Evolutionary conservation across 2,888 invertebrate genomes (phyloP).

Genomic region (Drosophila bunnanda): DNA sequence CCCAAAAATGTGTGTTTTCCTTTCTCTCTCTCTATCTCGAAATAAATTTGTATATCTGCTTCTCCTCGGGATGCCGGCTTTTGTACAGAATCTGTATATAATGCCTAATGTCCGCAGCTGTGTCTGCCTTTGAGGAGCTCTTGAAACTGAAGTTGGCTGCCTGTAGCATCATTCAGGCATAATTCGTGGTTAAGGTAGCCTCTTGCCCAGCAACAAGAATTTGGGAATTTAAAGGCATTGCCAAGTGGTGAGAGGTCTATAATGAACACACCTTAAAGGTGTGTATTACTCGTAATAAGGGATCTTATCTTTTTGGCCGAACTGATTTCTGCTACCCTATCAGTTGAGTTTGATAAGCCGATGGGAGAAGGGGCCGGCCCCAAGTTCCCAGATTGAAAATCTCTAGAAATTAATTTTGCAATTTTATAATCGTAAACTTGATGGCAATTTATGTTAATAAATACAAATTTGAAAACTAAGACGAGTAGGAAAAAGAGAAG

Average conservation of each 20-base stretch:
- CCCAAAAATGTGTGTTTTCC: slow-evolving; percentile 51
- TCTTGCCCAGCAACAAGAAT: slow-evolving; percentile 6
- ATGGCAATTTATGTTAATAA: too few species aligned
- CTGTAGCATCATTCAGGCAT: slow-evolving; percentile 68
- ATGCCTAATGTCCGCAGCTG: slow-evolving; percentile 35
- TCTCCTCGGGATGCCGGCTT: slow-evolving; percentile 50
- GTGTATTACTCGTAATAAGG: slow-evolving; percentile 3
- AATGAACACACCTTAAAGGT: slow-evolving; percentile 26
- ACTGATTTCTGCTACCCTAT: not conserved
- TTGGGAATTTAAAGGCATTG: slow-evolving; percentile 2
- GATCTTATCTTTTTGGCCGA: slow-evolving; percentile 2
- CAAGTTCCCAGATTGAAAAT: not conserved
- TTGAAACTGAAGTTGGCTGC: slow-evolving; percentile 61
- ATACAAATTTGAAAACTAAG: too few species aligned
- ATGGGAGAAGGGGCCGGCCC: not conserved
- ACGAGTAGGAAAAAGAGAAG: too few species aligned
- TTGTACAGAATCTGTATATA: slow-evolving; percentile 35
- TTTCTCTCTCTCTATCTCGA: slow-evolving; percentile 11
- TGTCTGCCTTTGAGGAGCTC: slow-evolving; percentile 65
- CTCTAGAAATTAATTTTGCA: not conserved
- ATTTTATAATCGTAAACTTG: not conserved
- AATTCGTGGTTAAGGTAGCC: slow-evolving; percentile 59
- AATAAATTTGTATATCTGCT: slow-evolving; percentile 2
- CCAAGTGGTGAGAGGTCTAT: slow-evolving; percentile 1
- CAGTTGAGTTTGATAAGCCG: not conserved